A percentile compares a stretch with the other conserved stretches of the same genome.
Conservation (phyloP, 1,140 invertebrate species). For the Whitmania pigra region DNA sequence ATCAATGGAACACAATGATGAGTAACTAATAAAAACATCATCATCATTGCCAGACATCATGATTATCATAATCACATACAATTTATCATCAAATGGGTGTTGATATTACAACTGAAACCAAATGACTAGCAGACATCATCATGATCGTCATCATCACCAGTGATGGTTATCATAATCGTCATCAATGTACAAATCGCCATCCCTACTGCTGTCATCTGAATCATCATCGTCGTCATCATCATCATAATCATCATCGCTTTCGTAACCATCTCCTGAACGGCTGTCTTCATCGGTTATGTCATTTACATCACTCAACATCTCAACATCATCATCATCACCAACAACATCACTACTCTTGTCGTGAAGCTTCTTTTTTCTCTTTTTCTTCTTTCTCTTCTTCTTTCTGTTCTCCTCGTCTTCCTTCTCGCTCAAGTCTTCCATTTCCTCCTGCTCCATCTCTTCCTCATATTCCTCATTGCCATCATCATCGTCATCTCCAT, state of each 20-base stretch:
- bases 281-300: background rate
- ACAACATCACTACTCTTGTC: background rate
- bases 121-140: background rate
- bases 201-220: background rate
- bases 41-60: too few relatives aligned
- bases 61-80: too few relatives aligned
- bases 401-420: background rate
- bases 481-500: background rate
- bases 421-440: background rate
- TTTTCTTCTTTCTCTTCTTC: background rate
- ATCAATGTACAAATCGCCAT: background rate
- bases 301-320: background rate
- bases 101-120: too few relatives aligned
- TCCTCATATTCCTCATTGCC: background rate
- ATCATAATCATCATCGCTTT: background rate
- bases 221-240: background rate
- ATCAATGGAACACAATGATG: too few relatives aligned
- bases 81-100: too few relatives aligned
- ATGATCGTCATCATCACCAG: conserved; percentile 4
- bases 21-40: too few relatives aligned
- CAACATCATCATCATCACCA: background rate
- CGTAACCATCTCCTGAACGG: background rate
- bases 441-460: conserved; percentile 3
- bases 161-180: background rate
- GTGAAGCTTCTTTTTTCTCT: background rate